A percentile compares a stretch with the other conserved stretches of the same genome.
Conservation (phyloP, 2,113 vertebrate genomes). For the Centropristis striata region DNA sequence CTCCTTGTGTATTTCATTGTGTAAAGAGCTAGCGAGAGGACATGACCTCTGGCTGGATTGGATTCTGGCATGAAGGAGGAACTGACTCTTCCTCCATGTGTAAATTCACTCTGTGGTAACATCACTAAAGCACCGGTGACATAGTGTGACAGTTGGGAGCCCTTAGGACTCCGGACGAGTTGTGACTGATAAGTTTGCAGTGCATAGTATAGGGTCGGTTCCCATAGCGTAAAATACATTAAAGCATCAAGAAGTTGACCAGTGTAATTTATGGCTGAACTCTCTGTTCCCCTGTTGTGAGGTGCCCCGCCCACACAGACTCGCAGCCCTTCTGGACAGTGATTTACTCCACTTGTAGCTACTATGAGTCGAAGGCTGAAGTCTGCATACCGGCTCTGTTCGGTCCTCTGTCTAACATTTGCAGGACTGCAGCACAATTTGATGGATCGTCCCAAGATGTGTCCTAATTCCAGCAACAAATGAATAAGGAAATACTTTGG, state of each 20-base stretch:
- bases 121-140: conserved; percentile 73
- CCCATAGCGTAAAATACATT: conserved; percentile 61
- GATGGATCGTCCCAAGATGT: conserved; percentile 67
- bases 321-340: conserved; percentile 24
- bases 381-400: conserved; percentile 60
- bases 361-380: conserved; percentile 55
- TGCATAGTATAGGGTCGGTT: conserved; percentile 16
- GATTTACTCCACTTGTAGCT: conserved; percentile 73
- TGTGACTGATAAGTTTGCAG: conserved; percentile 40
- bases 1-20: conserved; percentile 51
- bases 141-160: conserved; percentile 55
- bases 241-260: conserved; percentile 58
- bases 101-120: conserved; percentile 62
- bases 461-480: conserved; percentile 53
- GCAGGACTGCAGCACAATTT: conserved; percentile 38
- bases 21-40: conserved; percentile 52
- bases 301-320: conserved; percentile 54
- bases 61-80: conserved; percentile 59
- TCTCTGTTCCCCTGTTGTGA: conserved; percentile 66
- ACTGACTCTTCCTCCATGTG: conserved; percentile 59
- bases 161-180: conserved; percentile 25
- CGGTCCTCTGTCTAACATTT: conserved; percentile 50
- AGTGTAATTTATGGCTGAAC: conserved; percentile 74
- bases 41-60: conserved; percentile 67
- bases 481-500: conserved; percentile 56